Evolutionary conservation across 2,797 vertebrate species (phyloP).

Genomic region (Scarus forsteni): DNA sequence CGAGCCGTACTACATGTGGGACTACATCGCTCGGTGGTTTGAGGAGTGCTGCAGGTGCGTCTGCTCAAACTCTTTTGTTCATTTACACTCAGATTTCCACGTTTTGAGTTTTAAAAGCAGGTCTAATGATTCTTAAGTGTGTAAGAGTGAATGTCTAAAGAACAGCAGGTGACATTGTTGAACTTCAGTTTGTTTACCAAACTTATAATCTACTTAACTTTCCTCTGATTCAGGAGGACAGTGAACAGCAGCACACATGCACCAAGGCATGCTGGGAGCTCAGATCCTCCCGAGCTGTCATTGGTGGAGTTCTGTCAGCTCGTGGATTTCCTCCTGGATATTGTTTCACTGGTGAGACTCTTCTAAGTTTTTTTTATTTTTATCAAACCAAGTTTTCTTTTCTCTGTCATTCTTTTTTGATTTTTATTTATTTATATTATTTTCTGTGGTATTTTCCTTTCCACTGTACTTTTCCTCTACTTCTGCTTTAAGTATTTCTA

Average conservation of each 20-base stretch:
- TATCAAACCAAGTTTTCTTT: neutral
- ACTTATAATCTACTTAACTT: neutral
- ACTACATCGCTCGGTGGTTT: constrained; percentile 98
- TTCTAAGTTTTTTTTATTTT: neutral
- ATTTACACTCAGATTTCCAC: neutral
- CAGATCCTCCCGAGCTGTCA: constrained; percentile 86
- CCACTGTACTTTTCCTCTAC: too few species aligned
- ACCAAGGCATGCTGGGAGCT: constrained; percentile 77
- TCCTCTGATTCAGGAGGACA: constrained; percentile 86
- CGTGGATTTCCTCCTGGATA: constrained; percentile 98
- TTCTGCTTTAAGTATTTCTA: too few species aligned
- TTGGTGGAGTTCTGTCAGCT: constrained; percentile 96
- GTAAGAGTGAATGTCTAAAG: too few species aligned
- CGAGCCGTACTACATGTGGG: constrained; percentile 99
- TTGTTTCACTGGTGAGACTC: constrained; percentile 96
- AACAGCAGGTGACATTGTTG: neutral
- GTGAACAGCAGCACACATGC: constrained; percentile 82
- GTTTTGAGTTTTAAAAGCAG: neutral
- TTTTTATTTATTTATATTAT: neutral
- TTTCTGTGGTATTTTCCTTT: too few species aligned
- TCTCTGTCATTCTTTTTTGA: neutral
- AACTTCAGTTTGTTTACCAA: neutral
- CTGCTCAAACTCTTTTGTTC: neutral
- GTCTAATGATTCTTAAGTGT: too few species aligned
- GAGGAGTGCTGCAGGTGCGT: constrained; percentile 97